Conservation (phyloP, 2,113 vertebrate genomes). For the Mustela nigripes region DNA sequence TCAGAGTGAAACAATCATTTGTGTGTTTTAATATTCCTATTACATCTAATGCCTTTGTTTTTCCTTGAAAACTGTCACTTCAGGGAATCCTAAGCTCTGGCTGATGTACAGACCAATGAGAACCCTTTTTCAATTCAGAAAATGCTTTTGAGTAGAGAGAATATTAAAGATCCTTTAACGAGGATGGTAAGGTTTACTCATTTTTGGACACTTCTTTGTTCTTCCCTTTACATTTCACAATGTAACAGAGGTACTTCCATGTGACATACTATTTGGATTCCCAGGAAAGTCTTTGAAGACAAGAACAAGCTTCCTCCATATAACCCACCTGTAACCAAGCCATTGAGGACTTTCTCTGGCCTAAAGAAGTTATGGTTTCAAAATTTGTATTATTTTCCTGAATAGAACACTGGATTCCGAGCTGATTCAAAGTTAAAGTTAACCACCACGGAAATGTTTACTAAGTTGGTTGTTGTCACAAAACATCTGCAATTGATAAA, state of each 20-base stretch:
- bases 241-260: neutral
- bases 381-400: neutral
- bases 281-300: conserved; percentile 15
- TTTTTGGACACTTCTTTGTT: neutral
- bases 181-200: neutral
- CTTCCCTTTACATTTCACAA: neutral
- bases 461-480: neutral
- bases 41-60: neutral
- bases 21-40: neutral
- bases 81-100: neutral
- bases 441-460: neutral
- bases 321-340: neutral
- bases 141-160: neutral
- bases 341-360: neutral
- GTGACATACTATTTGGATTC: neutral
- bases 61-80: neutral
- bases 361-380: conserved; percentile 3
- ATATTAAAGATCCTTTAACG: neutral
- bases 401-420: neutral
- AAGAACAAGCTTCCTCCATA: neutral
- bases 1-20: neutral
- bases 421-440: neutral
- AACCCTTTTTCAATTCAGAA: conserved; percentile 43
- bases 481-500: neutral
- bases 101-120: neutral